Conservation (phyloP, 2,888 invertebrate genomes). For the Andrena chrysosceles region DNA sequence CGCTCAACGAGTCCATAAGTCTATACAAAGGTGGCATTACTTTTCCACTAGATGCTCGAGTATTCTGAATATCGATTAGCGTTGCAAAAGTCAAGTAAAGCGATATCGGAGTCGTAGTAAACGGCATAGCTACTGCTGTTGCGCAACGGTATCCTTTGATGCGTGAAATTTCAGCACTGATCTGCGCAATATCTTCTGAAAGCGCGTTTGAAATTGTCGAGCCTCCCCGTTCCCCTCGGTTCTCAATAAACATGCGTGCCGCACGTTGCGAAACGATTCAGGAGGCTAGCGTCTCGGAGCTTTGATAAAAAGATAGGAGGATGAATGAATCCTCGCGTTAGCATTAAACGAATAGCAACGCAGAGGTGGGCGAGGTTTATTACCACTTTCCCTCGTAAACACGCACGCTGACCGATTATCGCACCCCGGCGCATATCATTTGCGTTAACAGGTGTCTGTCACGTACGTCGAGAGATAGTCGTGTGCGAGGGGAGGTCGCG, state of each 20-base stretch:
- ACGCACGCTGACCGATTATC: slow-evolving; percentile 34
- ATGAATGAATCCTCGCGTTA: not conserved
- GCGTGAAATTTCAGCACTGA: slow-evolving; percentile 37
- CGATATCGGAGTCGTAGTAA: slow-evolving; percentile 13
- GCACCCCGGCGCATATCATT: slow-evolving; percentile 15
- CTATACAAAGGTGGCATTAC: not conserved
- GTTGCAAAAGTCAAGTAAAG: not conserved
- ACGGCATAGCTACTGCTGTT: slow-evolving; percentile 4
- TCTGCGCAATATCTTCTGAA: slow-evolving; percentile 5
- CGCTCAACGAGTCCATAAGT: not conserved
- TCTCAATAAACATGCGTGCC: not conserved
- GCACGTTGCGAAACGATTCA: not conserved
- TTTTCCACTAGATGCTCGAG: not conserved
- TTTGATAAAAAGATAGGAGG: not conserved
- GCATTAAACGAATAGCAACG: not conserved
- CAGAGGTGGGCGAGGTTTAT: slow-evolving; percentile 17
- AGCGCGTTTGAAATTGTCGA: not conserved
- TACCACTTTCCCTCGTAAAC: slow-evolving; percentile 23
- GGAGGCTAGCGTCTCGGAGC: too few species aligned
- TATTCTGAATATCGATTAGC: slow-evolving; percentile 9
- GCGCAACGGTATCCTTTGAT: slow-evolving; percentile 7
- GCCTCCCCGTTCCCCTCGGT: not conserved
- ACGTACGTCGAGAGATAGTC: not conserved
- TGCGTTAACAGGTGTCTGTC: slow-evolving; percentile 43
- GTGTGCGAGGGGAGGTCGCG: not conserved